Evolutionary conservation across 2,113 vertebrate species (phyloP).

Genomic region (Zosterops hypoxanthus): DNA sequence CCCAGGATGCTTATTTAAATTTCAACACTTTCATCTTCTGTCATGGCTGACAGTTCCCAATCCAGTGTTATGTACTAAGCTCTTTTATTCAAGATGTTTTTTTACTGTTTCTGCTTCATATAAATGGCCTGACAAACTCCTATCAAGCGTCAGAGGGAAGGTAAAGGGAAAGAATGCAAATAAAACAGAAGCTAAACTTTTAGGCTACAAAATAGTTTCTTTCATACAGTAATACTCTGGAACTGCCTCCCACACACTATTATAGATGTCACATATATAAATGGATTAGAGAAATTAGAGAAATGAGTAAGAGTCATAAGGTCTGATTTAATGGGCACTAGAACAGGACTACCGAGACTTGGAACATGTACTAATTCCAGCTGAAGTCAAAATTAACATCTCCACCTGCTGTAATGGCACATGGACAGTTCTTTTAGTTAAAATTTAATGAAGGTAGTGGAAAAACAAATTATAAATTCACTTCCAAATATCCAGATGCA

Average conservation of each 20-base stretch:
- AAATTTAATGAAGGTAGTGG: neutral
- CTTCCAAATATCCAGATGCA: neutral
- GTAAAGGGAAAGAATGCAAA: conserved; percentile 6
- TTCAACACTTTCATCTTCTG: neutral
- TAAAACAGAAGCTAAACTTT: neutral
- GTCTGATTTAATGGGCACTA: conserved; percentile 14
- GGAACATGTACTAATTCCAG: neutral
- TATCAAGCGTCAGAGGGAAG: neutral
- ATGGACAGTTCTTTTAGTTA: neutral
- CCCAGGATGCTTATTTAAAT: conserved; percentile 17
- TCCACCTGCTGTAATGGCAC: neutral
- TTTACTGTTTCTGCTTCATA: conserved; percentile 16
- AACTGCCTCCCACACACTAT: conserved; percentile 17
- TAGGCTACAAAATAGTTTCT: neutral
- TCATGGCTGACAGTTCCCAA: neutral
- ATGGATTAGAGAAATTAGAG: conserved; percentile 43
- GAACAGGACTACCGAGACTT: neutral
- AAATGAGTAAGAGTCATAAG: conserved; percentile 6
- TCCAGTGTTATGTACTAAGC: neutral
- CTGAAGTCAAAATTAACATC: conserved; percentile 30
- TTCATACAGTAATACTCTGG: neutral
- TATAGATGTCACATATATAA: conserved; percentile 34
- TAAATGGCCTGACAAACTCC: neutral
- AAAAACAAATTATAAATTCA: neutral
- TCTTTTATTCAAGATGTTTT: conserved; percentile 12